Conservation (phyloP, 2,888 invertebrate species). For the Agrochola litura region DNA sequence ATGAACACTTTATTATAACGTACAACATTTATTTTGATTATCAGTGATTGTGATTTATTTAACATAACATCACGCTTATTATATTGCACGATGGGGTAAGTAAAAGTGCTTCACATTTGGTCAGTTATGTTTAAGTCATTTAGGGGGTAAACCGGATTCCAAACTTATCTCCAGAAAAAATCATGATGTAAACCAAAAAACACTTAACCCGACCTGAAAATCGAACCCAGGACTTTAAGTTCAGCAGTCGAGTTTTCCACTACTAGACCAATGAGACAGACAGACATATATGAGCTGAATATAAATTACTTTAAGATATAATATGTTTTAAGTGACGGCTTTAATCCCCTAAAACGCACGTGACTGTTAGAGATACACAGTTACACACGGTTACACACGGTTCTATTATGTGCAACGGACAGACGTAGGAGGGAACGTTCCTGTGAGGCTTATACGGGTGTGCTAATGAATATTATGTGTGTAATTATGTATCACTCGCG, state of each 20-base stretch:
- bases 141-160: neutral
- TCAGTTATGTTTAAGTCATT: neutral
- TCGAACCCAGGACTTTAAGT: neutral
- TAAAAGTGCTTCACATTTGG: neutral
- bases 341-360: constrained; percentile 44
- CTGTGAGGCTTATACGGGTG: constrained; percentile 33
- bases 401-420: constrained; percentile 20
- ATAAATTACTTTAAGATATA: constrained; percentile 49
- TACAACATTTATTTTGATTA: constrained; percentile 48
- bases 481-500: constrained; percentile 43
- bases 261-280: neutral
- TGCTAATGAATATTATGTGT: constrained; percentile 57
- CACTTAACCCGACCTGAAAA: neutral
- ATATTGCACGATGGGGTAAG: neutral
- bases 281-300: constrained; percentile 18
- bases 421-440: constrained; percentile 15
- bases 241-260: neutral
- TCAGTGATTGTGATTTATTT: constrained; percentile 12
- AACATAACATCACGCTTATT: neutral
- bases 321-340: constrained; percentile 39
- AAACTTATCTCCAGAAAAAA: neutral
- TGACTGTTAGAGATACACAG: constrained; percentile 16
- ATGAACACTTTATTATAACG: constrained; percentile 47
- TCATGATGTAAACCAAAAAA: no score
- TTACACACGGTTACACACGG: neutral